Base-by-base conservation (phyloP, 2,113 vertebrate genomes). In the Leucopsar rothschildi region DNA sequence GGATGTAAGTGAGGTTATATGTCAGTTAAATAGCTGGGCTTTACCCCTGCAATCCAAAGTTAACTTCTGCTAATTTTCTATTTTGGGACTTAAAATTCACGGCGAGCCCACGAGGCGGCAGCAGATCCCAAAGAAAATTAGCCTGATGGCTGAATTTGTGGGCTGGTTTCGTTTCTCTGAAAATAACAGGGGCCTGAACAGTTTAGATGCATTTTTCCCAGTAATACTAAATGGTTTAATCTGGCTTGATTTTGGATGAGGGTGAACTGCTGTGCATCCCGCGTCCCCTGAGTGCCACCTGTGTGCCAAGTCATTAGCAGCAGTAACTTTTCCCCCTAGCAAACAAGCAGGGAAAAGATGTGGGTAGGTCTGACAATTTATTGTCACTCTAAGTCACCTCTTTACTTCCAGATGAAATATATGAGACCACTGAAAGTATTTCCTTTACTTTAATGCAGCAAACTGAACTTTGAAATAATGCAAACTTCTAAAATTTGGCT, bases 51-150 rank as follows among this genome's bases (percentile, higher is more conserved):
- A 17, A 2, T 6, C 11, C 8, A 27, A 6, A 12, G 24, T 28
- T 75, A 33, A 16, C 5, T 39, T 69, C 9, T n/a, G 12, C 28
- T 49, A 4, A 4, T 59, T 72, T 86, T 61, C 18, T 6, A 2
- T 6, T 6, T 59, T 6, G 5, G 44, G 64, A 31, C 5, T 50
- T 57, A 45, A 44, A 75, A 24, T 50, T 71, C 61, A 21, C 4
- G 3, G 1, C 0, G 10, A 27, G 24, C 6, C 87, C 93, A 94
- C 44, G 33, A 75, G 96, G 82, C 18, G 92, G 92, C 92, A 96
- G 90, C 88, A 95, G 81, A 94, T 84, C 37, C 90, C 53, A 84
- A 66, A 80, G 59, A 86, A 52, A 83, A 31, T 37, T 1, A 56
- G 9, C 10, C 29, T 3, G 13, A 4, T 1, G 15, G 35, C 21